These are phyloP conservation scores for Orthonyx spaldingii DNA, from an alignment of 2,113 vertebrate genomes.

Conservation along the genomic window DNA sequence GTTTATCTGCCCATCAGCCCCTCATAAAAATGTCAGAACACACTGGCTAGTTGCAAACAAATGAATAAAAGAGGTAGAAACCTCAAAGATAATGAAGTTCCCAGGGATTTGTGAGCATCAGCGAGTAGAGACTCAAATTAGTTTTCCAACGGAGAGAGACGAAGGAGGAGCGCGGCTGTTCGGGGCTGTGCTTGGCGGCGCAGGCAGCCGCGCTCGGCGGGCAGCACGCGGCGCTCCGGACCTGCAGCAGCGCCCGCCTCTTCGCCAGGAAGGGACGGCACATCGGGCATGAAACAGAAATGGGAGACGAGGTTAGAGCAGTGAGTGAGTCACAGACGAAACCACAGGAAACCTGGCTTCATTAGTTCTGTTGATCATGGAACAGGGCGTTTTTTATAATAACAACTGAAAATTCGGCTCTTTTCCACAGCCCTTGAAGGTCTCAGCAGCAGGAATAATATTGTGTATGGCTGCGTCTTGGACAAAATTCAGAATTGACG, in stretches of 20 bases:
- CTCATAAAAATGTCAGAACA: slow-evolving; percentile 22
- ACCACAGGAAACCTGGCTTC: not conserved
- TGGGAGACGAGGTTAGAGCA: not conserved
- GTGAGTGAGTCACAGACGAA: not conserved
- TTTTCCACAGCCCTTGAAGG: not conserved
- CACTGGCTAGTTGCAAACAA: not conserved
- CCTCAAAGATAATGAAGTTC: slow-evolving; percentile 38
- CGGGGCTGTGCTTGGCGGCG: not conserved
- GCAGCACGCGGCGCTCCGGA: not conserved
- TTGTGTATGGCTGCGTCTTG: not conserved
- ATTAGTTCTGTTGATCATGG: not conserved
- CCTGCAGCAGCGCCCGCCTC: not conserved
- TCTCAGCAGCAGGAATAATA: not conserved
- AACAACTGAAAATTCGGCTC: not conserved
- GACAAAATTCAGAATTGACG: not conserved
- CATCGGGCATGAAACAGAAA: not conserved
- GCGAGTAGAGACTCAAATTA: not conserved
- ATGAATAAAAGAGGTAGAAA: slow-evolving; percentile 11
- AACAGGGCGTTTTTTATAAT: not conserved
- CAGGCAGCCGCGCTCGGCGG: not conserved
- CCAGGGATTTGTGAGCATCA: not conserved
- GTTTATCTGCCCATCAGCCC: not conserved
- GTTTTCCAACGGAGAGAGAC: not conserved
- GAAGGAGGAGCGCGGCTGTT: not conserved
- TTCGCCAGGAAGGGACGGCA: accelerated